Evolutionary conservation across 2,797 vertebrate genomes (phyloP), one percentile per base, ranked within the genome.

Genomic region (Parauchenoglanis punctatus): DNA sequence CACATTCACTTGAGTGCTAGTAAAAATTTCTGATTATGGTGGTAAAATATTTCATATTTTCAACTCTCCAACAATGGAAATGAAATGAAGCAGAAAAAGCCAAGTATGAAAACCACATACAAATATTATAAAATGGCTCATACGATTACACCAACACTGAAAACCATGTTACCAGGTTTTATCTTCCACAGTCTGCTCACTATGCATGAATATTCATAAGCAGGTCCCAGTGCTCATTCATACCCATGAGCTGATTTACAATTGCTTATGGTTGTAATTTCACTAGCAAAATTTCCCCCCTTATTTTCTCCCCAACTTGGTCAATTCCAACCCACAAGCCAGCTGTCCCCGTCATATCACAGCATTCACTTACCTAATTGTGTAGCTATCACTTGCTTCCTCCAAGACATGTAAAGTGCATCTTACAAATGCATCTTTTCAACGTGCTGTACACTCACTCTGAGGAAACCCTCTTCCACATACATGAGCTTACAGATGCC

Each of bases 271-370:
- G 7, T 56, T 56, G 76, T 58, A 20, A 31, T 18, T 78, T 56
- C 35, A 28, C 6, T 28, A 1, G 2, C 1, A 25, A 46, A 3
- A n/a, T n/a, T 1, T 7, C 1, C 0, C 11, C 25, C 25, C 11
- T 2, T 12, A 7, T 17, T 49, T 49, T n/a, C 44, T 73, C 35
- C 40, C 3, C n/a, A 75, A 46, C 49, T 75, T n/a, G 11, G 1
- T 2, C 23, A 52, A 52, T 28, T 75, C 46, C 8, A 35, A 75
- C 46, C 44, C 4, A 23, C 40, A 46, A 12, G 70, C 17, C 72
- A 49, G 23, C 11, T 49, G 4, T 75, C 20, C 25, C 7, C 49
- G 8, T 17, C 49, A 28, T 13, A 49, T n/a, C 23, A 49, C 72
- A 49, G 23, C 44, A 23, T 75, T 46, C 40, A 75, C 23, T 17